These are phyloP conservation scores for Rattus rattus DNA, from an alignment of 2,113 vertebrate species.

Conservation along the genomic window DNA sequence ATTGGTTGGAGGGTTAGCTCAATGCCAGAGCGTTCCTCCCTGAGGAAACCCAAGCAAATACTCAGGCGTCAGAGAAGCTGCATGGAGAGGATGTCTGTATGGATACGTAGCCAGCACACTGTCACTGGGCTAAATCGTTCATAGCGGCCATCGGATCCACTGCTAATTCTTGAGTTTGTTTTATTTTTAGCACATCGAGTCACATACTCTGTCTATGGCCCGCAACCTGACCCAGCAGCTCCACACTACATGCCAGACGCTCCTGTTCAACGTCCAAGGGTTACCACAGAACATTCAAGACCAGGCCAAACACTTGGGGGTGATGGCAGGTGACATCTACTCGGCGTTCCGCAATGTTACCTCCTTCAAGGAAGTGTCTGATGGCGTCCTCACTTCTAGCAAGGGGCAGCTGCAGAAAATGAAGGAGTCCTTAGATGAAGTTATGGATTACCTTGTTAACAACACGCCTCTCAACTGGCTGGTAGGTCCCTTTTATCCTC, in stretches of 20 bases:
- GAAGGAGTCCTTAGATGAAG: constrained; percentile 86
- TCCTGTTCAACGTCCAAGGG: constrained; percentile 90
- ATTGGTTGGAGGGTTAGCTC: neutral
- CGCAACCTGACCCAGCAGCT: constrained; percentile 88
- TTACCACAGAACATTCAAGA: constrained; percentile 91
- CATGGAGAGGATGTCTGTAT: neutral
- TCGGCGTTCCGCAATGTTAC: constrained; percentile 83
- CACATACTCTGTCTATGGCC: constrained; percentile 91
- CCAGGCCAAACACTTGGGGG: constrained; percentile 84
- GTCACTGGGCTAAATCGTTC: neutral
- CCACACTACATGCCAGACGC: constrained; percentile 89
- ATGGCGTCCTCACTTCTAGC: constrained; percentile 88
- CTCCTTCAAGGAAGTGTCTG: constrained; percentile 89
- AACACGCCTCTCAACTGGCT: constrained; percentile 94
- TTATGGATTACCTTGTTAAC: constrained; percentile 93
- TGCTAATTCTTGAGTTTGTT: constrained; percentile 40
- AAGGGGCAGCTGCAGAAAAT: constrained; percentile 90
- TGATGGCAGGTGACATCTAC: constrained; percentile 89
- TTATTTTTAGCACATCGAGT: constrained; percentile 90
- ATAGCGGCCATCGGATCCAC: neutral
- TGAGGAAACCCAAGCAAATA: neutral
- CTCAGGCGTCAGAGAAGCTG: neutral
- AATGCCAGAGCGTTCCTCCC: neutral
- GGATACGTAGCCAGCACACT: too few relatives aligned
- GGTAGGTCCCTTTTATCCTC: constrained; percentile 90